phyloP scores from a whole-genome alignment of 2,888 invertebrate genomes.

The Rhaphigaster nebulosa region DNA sequence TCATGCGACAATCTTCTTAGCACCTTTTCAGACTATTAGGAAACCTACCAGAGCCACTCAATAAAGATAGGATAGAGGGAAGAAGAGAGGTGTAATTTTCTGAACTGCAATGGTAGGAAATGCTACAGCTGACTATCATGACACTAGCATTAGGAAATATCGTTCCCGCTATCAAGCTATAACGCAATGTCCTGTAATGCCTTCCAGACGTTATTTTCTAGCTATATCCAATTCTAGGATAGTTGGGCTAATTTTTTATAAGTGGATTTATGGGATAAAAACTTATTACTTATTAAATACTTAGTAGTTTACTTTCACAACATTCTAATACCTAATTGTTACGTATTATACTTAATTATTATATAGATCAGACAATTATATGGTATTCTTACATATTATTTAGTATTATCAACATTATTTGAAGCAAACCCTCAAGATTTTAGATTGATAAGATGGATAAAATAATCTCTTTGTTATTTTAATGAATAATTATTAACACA shows the following conservation, averaged over 20 bases:
- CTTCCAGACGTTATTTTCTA: neutral
- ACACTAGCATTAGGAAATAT: neutral
- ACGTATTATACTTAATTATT: too few relatives aligned
- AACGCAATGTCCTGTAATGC: neutral
- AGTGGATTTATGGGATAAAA: neutral
- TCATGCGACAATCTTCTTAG: neutral
- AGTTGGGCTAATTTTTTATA: neutral
- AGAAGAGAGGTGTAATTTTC: neutral
- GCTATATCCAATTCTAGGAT: neutral
- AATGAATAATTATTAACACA: too few relatives aligned
- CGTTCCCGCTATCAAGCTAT: neutral
- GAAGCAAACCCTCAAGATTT: too few relatives aligned
- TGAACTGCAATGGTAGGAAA: neutral
- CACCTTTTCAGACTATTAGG: neutral
- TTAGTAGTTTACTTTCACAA: too few relatives aligned
- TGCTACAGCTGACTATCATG: neutral
- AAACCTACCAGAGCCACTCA: neutral
- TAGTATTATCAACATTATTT: too few relatives aligned
- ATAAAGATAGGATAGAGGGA: neutral
- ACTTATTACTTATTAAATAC: too few relatives aligned
- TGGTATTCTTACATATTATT: too few relatives aligned
- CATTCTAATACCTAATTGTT: too few relatives aligned
- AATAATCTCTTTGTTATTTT: too few relatives aligned
- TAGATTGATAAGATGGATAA: too few relatives aligned
- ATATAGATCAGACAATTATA: too few relatives aligned